Conservation (phyloP, 2,113 vertebrate species). For the Xyrauchen texanus region DNA sequence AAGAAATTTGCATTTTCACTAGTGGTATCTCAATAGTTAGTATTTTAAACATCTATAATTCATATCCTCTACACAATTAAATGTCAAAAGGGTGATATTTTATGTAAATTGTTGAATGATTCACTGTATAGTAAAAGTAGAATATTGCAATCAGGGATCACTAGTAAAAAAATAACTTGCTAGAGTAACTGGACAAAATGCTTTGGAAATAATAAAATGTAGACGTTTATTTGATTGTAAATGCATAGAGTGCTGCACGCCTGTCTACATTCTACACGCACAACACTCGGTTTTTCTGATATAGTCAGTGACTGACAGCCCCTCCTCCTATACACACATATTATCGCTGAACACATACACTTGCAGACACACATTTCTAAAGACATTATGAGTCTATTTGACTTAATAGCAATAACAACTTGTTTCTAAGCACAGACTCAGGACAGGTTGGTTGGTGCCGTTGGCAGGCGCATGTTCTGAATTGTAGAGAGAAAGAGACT, state of each 20-base stretch:
- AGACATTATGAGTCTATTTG: constrained; percentile 42
- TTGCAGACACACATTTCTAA: constrained; percentile 51
- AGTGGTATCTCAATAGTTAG: too few species aligned
- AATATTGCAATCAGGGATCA: background rate
- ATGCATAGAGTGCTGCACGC: background rate
- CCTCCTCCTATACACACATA: constrained; percentile 49
- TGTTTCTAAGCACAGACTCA: constrained; percentile 54
- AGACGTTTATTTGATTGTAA: constrained; percentile 70
- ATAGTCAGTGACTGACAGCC: constrained; percentile 68
- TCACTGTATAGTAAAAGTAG: background rate
- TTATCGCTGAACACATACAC: constrained; percentile 54
- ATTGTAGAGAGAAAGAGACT: constrained; percentile 65
- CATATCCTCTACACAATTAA: too few species aligned
- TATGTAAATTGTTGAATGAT: too few species aligned
- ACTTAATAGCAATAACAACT: constrained; percentile 45
- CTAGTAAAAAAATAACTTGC: background rate
- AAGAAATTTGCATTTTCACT: too few species aligned
- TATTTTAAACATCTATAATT: too few species aligned
- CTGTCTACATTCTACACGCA: constrained; percentile 59
- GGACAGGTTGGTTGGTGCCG: constrained; percentile 48
- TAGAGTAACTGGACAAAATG: background rate
- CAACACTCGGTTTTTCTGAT: constrained; percentile 70
- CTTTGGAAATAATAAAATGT: constrained; percentile 53
- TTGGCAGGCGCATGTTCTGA: constrained; percentile 61
- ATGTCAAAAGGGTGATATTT: too few species aligned